phyloP scores from a whole-genome alignment of 1,140 invertebrate genomes.

The Tetragnatha versicolor region DNA sequence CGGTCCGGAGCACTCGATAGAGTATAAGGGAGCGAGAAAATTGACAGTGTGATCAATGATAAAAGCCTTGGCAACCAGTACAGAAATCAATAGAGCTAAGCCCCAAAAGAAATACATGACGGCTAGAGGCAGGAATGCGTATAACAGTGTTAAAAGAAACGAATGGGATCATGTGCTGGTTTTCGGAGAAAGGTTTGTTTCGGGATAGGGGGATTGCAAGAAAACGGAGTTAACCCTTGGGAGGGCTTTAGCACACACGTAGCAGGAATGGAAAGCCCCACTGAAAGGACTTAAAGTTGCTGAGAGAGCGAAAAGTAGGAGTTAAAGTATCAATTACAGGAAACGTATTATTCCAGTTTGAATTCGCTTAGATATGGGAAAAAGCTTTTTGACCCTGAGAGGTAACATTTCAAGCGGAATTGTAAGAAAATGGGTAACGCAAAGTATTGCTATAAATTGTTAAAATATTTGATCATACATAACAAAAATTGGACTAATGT shows the following conservation, averaged over 20 bases:
- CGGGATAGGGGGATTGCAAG: not conserved
- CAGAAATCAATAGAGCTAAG: conserved; percentile 42
- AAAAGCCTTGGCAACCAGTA: conserved; percentile 9
- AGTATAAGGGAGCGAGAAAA: not conserved
- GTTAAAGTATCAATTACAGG: no score
- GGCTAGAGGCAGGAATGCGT: conserved; percentile 7
- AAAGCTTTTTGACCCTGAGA: no score
- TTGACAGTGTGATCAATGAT: conserved; percentile 31
- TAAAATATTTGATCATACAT: no score
- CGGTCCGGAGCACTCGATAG: not conserved
- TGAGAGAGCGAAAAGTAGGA: no score
- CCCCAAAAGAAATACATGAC: conserved; percentile 22
- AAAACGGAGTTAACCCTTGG: not conserved
- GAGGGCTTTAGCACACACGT: not conserved
- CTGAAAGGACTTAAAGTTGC: no score
- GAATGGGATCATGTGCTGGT: conserved; percentile 9
- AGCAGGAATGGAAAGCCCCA: no score
- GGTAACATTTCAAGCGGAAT: no score
- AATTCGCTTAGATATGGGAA: no score
- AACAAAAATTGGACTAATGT: no score
- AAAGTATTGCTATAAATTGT: no score
- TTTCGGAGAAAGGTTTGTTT: not conserved
- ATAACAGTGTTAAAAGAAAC: conserved; percentile 23
- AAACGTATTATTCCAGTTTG: no score
- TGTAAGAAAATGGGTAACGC: no score